Conservation (phyloP, 2,113 vertebrate genomes). For the Hippocampus comes region DNA sequence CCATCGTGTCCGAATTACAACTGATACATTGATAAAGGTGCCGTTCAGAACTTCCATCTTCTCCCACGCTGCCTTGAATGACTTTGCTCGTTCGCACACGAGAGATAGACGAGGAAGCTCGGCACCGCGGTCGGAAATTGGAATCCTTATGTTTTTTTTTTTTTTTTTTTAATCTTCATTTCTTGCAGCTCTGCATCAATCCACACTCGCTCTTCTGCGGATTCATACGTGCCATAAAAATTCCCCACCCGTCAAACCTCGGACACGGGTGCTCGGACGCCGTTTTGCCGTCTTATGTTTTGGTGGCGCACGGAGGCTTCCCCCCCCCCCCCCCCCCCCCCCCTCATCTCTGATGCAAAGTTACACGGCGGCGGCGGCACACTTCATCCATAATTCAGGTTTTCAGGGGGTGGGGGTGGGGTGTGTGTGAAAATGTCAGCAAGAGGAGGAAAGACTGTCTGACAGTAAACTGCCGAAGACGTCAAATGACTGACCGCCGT, state of each 20-base stretch:
- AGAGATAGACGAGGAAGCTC: neutral
- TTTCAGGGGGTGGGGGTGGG: rapidly evolving
- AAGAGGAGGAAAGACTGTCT: neutral
- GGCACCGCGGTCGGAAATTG: neutral
- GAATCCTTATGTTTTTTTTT: neutral
- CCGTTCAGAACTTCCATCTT: neutral
- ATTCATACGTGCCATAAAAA: neutral
- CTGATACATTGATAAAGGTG: neutral
- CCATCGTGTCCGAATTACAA: neutral
- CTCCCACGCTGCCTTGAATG: neutral
- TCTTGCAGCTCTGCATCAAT: neutral
- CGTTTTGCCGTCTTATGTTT: slow-evolving; percentile 9
- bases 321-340: neutral
- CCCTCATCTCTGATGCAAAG: slow-evolving; percentile 19
- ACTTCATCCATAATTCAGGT: slow-evolving; percentile 14
- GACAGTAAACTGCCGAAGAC: neutral
- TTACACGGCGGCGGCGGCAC: neutral
- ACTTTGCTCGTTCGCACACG: neutral
- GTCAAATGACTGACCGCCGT: neutral
- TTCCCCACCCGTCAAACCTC: neutral
- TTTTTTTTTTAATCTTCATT: neutral
- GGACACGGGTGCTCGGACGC: neutral
- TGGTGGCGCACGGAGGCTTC: neutral
- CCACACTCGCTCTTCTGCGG: neutral
- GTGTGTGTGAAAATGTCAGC: neutral